These are phyloP conservation scores for Mastigias papua DNA, from an alignment of 30 jellyfish, hydroid and myxozoan species.

Conservation along the genomic window DNA sequence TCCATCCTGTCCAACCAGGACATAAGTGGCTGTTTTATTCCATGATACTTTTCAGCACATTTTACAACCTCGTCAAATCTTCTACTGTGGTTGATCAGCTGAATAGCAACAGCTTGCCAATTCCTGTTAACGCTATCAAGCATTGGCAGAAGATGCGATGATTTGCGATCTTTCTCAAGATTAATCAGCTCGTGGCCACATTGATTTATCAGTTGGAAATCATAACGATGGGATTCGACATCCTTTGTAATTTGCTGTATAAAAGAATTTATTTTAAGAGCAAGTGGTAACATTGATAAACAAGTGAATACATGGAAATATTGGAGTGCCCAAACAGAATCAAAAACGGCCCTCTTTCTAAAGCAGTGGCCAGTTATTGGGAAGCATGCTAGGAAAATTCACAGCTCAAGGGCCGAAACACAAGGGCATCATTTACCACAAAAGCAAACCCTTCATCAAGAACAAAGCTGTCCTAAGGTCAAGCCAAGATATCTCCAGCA, in stretches of 20 bases:
- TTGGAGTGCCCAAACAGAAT: no score
- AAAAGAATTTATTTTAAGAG: not conserved
- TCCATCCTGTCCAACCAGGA: constrained; percentile 97
- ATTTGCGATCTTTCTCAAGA: constrained; percentile 81
- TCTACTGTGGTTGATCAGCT: constrained; percentile 90
- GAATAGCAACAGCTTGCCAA: constrained; percentile 98
- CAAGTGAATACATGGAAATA: no score
- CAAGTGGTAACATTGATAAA: no score
- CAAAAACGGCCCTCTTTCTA: no score
- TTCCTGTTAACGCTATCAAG: constrained; percentile 90
- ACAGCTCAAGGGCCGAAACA: no score
- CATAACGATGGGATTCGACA: constrained; percentile 91
- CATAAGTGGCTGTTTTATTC: constrained; percentile 87
- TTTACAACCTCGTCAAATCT: constrained; percentile 96
- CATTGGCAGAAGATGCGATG: constrained; percentile 85
- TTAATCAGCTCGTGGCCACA: constrained; percentile 98
- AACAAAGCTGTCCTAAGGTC: no score
- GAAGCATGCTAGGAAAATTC: no score
- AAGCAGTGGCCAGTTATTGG: no score
- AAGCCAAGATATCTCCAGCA: no score
- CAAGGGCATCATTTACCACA: no score
- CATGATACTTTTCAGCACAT: constrained; percentile 97
- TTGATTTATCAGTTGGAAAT: constrained; percentile 94
- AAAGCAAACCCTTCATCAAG: no score
- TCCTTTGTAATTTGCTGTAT: constrained; percentile 88